Evolutionary conservation across 2,113 vertebrate species (phyloP).

Genomic region (Orientallactaga bullata): DNA sequence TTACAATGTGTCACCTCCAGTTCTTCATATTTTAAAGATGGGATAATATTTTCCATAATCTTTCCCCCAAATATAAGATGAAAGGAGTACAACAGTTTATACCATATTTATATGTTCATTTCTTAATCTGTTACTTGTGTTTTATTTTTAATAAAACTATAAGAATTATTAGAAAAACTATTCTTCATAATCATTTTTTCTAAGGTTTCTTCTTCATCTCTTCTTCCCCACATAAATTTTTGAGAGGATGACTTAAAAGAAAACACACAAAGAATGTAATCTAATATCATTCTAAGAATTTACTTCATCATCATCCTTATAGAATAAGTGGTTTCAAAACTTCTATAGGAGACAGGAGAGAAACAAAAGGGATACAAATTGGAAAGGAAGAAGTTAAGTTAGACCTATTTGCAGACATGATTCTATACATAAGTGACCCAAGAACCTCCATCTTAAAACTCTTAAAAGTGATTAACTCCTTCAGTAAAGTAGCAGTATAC

Average conservation of each 20-base stretch:
- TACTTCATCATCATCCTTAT: background rate
- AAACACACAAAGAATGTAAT: background rate
- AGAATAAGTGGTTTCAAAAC: slow-evolving; percentile 13
- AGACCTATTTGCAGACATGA: too few relatives aligned
- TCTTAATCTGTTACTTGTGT: background rate
- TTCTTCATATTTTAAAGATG: background rate
- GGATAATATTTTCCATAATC: background rate
- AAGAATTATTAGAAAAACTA: slow-evolving; percentile 19
- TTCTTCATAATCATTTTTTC: background rate
- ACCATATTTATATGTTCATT: slow-evolving; percentile 12
- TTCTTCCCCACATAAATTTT: background rate
- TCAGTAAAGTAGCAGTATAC: too few relatives aligned
- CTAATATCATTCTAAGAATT: background rate
- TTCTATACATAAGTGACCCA: too few relatives aligned
- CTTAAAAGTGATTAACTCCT: too few relatives aligned
- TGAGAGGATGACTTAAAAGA: background rate
- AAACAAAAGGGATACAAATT: too few relatives aligned
- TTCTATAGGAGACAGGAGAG: background rate
- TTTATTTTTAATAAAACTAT: slow-evolving; percentile 40
- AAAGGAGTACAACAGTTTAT: background rate
- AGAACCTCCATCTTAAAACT: too few relatives aligned
- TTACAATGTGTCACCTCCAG: background rate
- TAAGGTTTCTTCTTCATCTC: background rate
- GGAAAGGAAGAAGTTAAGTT: too few relatives aligned
- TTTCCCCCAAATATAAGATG: background rate